phyloP scores from a whole-genome alignment of 2,113 vertebrate species.

The Lasiurus cinereus region DNA sequence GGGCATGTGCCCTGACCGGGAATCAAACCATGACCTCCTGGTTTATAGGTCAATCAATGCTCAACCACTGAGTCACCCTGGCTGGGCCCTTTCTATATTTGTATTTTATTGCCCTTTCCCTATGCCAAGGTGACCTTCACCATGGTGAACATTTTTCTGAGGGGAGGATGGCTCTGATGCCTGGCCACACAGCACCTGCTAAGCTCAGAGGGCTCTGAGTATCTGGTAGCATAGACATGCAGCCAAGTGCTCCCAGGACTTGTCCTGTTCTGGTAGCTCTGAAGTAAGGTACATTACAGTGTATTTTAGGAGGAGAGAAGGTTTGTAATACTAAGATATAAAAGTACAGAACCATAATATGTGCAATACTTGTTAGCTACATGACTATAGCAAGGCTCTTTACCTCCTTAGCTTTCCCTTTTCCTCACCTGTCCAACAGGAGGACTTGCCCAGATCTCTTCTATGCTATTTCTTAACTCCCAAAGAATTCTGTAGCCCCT shows the following conservation, averaged over 20 bases:
- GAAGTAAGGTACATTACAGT: background rate
- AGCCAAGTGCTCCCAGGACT: background rate
- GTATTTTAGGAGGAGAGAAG: slow-evolving; percentile 6
- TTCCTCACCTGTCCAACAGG: background rate
- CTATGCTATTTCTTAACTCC: background rate
- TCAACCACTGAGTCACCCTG: too few species aligned
- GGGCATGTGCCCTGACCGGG: too few species aligned
- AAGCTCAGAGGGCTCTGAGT: background rate
- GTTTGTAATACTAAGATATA: background rate
- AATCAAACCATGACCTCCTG: too few species aligned
- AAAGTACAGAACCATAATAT: background rate
- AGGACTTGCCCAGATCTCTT: background rate
- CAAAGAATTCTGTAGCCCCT: background rate
- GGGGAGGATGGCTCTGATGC: background rate
- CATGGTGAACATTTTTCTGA: background rate
- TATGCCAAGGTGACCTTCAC: slow-evolving; percentile 34
- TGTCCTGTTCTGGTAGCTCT: background rate
- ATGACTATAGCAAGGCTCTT: background rate
- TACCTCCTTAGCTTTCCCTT: background rate
- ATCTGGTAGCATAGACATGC: background rate
- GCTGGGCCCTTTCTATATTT: slow-evolving; percentile 30
- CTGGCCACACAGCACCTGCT: background rate
- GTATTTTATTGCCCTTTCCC: background rate
- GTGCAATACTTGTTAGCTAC: background rate
- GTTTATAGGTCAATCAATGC: too few species aligned